phyloP scores from a whole-genome alignment of 2,888 invertebrate species.

The Neria commutata region DNA sequence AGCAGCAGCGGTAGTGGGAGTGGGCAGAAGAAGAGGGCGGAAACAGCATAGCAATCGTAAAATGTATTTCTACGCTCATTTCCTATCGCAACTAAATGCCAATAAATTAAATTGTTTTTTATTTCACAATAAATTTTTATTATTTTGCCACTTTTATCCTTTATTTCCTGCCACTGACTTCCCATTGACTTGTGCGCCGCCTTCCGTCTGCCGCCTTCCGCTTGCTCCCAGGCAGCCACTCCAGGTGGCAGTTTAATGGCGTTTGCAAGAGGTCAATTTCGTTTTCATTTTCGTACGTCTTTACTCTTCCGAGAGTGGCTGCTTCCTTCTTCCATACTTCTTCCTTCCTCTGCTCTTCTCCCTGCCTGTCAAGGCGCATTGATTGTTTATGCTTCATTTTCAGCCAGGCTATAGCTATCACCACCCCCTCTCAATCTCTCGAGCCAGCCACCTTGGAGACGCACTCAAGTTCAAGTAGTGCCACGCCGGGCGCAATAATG shows the following conservation, averaged over 20 bases:
- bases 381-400: not conserved
- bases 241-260: constrained; percentile 34
- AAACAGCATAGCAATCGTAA: too few species aligned
- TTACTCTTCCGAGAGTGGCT: constrained; percentile 12
- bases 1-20: too few species aligned
- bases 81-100: constrained; percentile 56
- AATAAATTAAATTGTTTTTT: constrained; percentile 61
- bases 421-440: too few species aligned
- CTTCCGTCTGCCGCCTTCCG: constrained; percentile 5
- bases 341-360: not conserved
- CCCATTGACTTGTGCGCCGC: not conserved
- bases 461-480: too few species aligned
- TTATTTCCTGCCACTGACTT: constrained; percentile 40
- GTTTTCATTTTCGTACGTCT: constrained; percentile 24
- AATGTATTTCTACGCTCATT: constrained; percentile 55
- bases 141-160: constrained; percentile 52
- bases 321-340: constrained; percentile 15
- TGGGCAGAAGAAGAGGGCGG: too few species aligned
- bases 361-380: not conserved
- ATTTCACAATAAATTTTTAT: constrained; percentile 60
- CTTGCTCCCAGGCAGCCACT: not conserved
- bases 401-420: too few species aligned
- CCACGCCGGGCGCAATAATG: constrained; percentile 21
- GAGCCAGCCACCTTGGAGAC: too few species aligned
- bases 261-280: constrained; percentile 32